phyloP scores from a whole-genome alignment of 2,797 vertebrate species.

The Gobionotothen gibberifrons region DNA sequence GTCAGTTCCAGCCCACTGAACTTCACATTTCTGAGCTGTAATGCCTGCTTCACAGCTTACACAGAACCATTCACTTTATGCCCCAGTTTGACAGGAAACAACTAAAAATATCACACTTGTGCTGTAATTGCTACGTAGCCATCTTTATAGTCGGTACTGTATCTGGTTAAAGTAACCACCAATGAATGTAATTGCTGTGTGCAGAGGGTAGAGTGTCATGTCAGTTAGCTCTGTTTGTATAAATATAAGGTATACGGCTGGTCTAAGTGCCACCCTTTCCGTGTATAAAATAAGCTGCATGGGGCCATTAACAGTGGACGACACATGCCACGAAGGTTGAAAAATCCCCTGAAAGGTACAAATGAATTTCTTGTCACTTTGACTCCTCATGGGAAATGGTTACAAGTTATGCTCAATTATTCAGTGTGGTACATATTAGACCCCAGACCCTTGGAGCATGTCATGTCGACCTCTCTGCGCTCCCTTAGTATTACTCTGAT shows the following conservation, averaged over 20 bases:
- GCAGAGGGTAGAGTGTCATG: constrained; percentile 80
- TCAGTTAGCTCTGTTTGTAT: constrained; percentile 81
- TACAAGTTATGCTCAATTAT: constrained; percentile 50
- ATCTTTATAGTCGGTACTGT: constrained; percentile 82
- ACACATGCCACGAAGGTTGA: constrained; percentile 48
- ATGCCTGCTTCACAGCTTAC: constrained; percentile 62
- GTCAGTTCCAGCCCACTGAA: constrained; percentile 44
- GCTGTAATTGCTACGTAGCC: constrained; percentile 83
- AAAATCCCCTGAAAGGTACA: constrained; percentile 51
- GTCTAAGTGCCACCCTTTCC: constrained; percentile 75
- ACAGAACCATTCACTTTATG: constrained; percentile 79
- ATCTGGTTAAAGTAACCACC: constrained; percentile 82
- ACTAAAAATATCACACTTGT: constrained; percentile 86
- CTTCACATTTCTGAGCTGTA: constrained; percentile 60
- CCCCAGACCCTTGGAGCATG: constrained; percentile 22
- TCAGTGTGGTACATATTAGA: constrained; percentile 26
- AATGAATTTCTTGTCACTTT: constrained; percentile 56
- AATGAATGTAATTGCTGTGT: constrained; percentile 86
- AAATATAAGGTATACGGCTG: constrained; percentile 80
- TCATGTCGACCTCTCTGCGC: constrained; percentile 43
- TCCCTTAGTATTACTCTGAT: constrained; percentile 64
- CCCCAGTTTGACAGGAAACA: constrained; percentile 81
- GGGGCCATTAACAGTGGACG: constrained; percentile 64
- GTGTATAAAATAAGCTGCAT: constrained; percentile 66
- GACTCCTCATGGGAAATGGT: constrained; percentile 41